Conservation (phyloP, 2,888 invertebrate genomes). For the Dusona sp. region DNA sequence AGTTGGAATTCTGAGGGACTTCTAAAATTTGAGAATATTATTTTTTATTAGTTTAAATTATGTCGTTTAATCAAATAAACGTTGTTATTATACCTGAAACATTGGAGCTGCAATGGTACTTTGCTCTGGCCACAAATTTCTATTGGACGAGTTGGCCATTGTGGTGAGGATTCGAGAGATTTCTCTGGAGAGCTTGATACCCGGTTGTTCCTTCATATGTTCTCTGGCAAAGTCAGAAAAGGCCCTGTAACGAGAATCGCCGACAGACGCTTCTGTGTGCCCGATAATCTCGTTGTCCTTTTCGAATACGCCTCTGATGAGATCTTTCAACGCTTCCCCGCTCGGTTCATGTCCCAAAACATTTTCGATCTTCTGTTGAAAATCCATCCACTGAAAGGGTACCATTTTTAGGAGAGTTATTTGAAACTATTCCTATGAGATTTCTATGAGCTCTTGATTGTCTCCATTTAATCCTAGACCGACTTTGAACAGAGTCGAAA, state of each 20-base stretch:
- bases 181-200: conserved; percentile 77
- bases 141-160: conserved; percentile 70
- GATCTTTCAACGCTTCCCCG: conserved; percentile 73
- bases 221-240: conserved; percentile 75
- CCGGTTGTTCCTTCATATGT: conserved; percentile 73
- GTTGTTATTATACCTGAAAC: conserved; percentile 73
- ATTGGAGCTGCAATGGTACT: conserved; percentile 77
- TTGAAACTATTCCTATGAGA: background rate
- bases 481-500: too few relatives aligned
- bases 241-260: conserved; percentile 76
- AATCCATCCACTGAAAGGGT: conserved; percentile 77
- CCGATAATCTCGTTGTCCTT: conserved; percentile 74
- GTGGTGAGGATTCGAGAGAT: conserved; percentile 72
- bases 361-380: conserved; percentile 74
- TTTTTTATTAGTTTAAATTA: too few relatives aligned
- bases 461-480: conserved; percentile 1
- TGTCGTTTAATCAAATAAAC: background rate
- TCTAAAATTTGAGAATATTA: too few relatives aligned
- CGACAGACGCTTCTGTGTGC: conserved; percentile 71
- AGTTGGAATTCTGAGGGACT: too few relatives aligned
- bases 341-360: conserved; percentile 75
- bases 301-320: conserved; percentile 71
- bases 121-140: conserved; percentile 75
- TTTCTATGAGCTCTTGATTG: background rate
- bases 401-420: background rate